phyloP scores from a whole-genome alignment of 2,113 vertebrate species.

The Aegypius monachus region DNA sequence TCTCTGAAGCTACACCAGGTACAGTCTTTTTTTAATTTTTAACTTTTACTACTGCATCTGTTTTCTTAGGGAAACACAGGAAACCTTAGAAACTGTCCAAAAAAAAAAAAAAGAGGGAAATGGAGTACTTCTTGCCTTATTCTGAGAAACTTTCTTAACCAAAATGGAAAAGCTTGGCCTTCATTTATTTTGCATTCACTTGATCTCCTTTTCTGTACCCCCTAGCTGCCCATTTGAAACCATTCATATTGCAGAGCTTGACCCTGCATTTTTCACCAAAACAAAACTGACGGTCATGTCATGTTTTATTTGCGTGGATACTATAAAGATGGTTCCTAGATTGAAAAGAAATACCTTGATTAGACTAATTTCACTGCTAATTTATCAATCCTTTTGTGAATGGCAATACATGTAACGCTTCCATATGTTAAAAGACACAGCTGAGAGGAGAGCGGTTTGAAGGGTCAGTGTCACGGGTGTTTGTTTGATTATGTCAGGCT shows the following conservation, averaged over 20 bases:
- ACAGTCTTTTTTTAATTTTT: neutral
- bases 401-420: neutral
- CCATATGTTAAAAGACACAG: neutral
- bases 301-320: neutral
- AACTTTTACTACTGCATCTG: neutral
- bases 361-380: neutral
- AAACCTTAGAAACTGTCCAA: neutral
- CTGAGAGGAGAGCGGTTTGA: neutral
- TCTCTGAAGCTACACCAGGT: conserved; percentile 98
- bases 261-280: neutral
- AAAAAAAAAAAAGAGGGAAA: neutral
- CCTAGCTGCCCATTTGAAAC: neutral
- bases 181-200: neutral
- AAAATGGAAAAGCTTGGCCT: neutral
- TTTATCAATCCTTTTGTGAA: neutral
- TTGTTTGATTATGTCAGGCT: neutral
- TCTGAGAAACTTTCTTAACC: neutral
- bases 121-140: neutral
- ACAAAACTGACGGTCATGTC: neutral
- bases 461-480: neutral
- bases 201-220: neutral
- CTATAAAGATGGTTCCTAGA: neutral
- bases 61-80: neutral
- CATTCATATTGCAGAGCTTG: neutral
- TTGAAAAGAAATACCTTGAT: neutral